Conservation (phyloP, 2,888 invertebrate species). For the Cabera pusaria region DNA sequence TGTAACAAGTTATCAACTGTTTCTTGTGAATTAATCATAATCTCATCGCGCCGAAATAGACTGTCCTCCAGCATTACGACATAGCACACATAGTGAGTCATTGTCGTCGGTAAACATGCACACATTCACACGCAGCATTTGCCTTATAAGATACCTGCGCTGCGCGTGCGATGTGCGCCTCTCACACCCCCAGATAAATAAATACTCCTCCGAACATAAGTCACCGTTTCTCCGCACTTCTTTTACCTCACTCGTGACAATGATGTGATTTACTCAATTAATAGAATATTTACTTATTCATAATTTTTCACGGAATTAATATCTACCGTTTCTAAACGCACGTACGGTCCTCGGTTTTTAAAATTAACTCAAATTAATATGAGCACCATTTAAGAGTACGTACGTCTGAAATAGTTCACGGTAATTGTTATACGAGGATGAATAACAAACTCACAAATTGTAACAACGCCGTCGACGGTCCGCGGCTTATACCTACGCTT, state of each 20-base stretch:
- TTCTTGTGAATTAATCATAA: constrained; percentile 60
- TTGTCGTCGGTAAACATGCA: constrained; percentile 60
- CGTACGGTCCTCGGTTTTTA: constrained; percentile 20
- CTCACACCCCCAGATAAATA: constrained; percentile 62
- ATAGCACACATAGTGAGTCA: constrained; percentile 75
- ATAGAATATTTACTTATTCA: constrained; percentile 55
- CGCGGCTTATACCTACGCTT: constrained; percentile 28
- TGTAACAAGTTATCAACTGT: constrained; percentile 28
- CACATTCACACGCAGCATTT: constrained; percentile 52
- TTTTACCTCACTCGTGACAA: constrained; percentile 53
- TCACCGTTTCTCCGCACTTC: constrained; percentile 78
- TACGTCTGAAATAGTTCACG: constrained; percentile 4
- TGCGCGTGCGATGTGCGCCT: constrained; percentile 45
- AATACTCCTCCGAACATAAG: constrained; percentile 57
- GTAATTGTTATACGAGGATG: constrained; percentile 17
- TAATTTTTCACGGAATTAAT: constrained; percentile 53
- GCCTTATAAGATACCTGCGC: constrained; percentile 60
- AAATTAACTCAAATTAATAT: constrained; percentile 1
- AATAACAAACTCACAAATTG: constrained; percentile 12
- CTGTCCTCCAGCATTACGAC: constrained; percentile 70
- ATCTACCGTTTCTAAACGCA: constrained; percentile 32
- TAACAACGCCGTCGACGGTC: constrained; percentile 6
- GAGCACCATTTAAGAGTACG: constrained; percentile 12
- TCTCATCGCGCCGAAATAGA: constrained; percentile 78
- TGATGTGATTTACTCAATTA: constrained; percentile 48